Percentiles rank a stretch among this genome's conserved stretches.
Conservation (phyloP, 2,113 vertebrate genomes). For the Puntigrus tetrazona region DNA sequence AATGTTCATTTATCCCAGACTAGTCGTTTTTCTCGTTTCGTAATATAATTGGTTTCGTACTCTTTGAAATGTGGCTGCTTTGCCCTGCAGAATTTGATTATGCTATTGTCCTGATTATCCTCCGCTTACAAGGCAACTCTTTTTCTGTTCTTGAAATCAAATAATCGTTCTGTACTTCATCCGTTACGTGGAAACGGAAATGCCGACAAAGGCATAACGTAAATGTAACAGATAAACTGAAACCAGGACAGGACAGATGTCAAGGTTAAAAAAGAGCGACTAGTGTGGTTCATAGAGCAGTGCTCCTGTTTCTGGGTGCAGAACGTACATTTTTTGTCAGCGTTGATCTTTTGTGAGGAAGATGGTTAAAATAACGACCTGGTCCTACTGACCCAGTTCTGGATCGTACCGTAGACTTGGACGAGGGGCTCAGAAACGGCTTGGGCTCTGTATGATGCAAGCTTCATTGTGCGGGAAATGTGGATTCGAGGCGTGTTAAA, state of each 20-base stretch:
- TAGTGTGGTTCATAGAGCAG: neutral
- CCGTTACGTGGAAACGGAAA: neutral
- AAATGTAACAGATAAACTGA: neutral
- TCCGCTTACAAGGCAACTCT: neutral
- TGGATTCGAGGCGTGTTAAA: slow-evolving; percentile 4
- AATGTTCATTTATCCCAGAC: neutral
- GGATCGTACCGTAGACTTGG: slow-evolving; percentile 42
- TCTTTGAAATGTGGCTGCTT: neutral
- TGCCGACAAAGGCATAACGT: neutral
- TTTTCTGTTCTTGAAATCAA: neutral
- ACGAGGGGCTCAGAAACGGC: neutral
- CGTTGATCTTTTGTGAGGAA: neutral
- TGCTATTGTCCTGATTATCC: neutral
- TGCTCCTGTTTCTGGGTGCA: neutral
- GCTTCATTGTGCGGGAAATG: slow-evolving; percentile 44
- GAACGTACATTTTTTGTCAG: neutral
- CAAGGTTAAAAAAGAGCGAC: slow-evolving; percentile 1
- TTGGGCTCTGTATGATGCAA: slow-evolving; percentile 2
- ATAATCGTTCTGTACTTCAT: no score
- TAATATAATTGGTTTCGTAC: neutral
- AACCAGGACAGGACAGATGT: neutral
- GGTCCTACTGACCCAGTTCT: slow-evolving; percentile 61
- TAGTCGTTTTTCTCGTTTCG: neutral
- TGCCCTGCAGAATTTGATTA: neutral
- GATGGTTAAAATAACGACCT: neutral